These are phyloP conservation scores for Phaetusa simplex DNA, from an alignment of 2,113 vertebrate genomes.

Conservation along the genomic window DNA sequence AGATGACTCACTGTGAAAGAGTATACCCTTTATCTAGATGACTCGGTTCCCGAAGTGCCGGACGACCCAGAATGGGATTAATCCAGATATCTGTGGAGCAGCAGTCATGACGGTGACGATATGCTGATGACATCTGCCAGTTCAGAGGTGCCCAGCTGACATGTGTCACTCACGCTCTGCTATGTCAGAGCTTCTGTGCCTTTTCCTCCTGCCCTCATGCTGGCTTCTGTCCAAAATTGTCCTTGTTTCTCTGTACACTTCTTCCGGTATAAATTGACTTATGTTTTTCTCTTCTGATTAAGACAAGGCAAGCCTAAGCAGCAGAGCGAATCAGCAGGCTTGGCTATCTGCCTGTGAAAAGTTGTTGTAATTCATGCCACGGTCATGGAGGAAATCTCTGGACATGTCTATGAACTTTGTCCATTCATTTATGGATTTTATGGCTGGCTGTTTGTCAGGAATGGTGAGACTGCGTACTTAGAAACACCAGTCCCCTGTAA, in stretches of 20 bases:
- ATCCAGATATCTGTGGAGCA: neutral
- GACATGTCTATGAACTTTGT: neutral
- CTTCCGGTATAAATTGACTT: neutral
- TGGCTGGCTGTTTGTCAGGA: neutral
- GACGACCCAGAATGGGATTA: neutral
- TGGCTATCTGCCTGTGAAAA: neutral
- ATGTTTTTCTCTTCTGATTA: neutral
- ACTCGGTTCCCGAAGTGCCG: neutral
- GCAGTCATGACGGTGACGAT: neutral
- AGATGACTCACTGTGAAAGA: neutral
- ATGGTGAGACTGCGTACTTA: neutral
- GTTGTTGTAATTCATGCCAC: neutral
- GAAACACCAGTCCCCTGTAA: neutral
- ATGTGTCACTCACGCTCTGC: rapidly evolving
- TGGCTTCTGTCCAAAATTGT: neutral
- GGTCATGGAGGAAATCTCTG: neutral
- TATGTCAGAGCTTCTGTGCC: neutral
- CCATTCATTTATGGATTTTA: neutral
- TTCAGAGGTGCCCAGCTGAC: rapidly evolving
- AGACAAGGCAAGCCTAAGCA: neutral
- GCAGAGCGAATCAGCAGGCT: neutral
- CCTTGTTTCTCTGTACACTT: neutral
- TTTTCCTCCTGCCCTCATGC: neutral
- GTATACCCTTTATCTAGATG: neutral
- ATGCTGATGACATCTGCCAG: neutral